Evolutionary conservation across 2,797 vertebrate genomes (phyloP), one percentile per base, ranked within the genome.

Genomic region (Mico argentatus): DNA sequence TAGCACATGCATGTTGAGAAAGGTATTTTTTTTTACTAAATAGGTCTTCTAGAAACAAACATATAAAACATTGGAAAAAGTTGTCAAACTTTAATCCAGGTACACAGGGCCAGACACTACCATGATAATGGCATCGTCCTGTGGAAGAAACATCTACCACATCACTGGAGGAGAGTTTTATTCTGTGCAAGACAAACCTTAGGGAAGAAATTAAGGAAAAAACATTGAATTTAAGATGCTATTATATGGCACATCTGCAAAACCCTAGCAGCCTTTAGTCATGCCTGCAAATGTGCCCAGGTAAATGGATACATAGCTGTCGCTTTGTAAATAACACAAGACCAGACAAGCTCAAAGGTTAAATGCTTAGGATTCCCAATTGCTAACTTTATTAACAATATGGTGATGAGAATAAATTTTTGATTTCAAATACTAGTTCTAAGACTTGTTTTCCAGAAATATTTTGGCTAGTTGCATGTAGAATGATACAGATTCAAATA

Each of bases 281-380:
- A 94, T 8, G 33, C 81, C 88, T 97, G 81, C 33, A 84, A 95
- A 41, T 91, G 75, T 76, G 24, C 14, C 30, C 70, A 81, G 77
- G 82, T 39, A 36, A 26, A 57, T 20, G 13, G 1, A 9, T 6
- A 4, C 12, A 50, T 5, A 76, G 17, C 33, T 6, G 13, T 46
- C 20, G 36, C 24, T 57, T 50, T 88, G 48, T 55, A 85, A 88
- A 61, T 44, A 59, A 80, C 1, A 41, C 22, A 79, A 79, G 44
- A 59, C 11, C 30, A 3, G 44, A 59, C 9, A 30, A 3, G 39
- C 61, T 94, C 2, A 19, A n/a, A 86, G 3, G 7, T 33, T 90
- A 86, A 82, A 81, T 46, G 8, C 61, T 72, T 30, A 36, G 59
- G 61, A 92, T 76, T 80, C 26, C 48, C 10, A 27, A 6, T 85